Base-by-base conservation (phyloP, 1,140 invertebrate species). In the Drosophila quadrilineata region DNA sequence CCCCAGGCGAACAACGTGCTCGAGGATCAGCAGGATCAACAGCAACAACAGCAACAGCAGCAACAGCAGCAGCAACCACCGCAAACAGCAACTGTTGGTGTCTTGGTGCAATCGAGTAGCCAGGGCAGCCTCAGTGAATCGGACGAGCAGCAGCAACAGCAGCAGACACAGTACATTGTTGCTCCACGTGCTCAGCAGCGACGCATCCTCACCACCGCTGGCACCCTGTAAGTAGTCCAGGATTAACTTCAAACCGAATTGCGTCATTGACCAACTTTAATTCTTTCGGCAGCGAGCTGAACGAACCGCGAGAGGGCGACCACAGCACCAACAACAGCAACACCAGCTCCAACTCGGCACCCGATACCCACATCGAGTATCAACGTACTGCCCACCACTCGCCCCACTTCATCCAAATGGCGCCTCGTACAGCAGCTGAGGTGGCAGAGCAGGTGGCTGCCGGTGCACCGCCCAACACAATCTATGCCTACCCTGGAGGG, bases 401-500 rank as follows among this genome's bases (percentile, higher is more conserved):
- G 1, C 72, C 87, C 2, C 85, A 87, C 31, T 89, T 84, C 52
- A 86, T 89, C 8, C 87, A 89, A 40, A 88, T 89, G 88, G 80
- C 88, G 19, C 88, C 88, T 0, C 62, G 88, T 0, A 88, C 49
- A 6, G 64, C 75, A 0, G 56, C 71, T 0, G 75, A 79, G n/a
- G 67, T 82, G 43, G 35, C 70, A 6, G 68, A 82, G 31, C 84
- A 75, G 46, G 71, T 69, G 59, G 50, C 35, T n/a, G 38, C 9
- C 3, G 60, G 36, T 52, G 63, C 66, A 3, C 36, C 71, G 5
- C 40, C 71, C 0, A 52, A 54, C 12, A 64, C 87, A 8, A 48
- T 86, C 3, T 89, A 75, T 17, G 56, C 79, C 0, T 88, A 87
- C 29, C n/a, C 77, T 22, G 58, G 71, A 3, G 75, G 75, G 0